A percentile compares a stretch with the other conserved stretches of the same genome.
phyloP scores from a whole-genome alignment of 2,797 vertebrate species.

The Eulemur coronatus region DNA sequence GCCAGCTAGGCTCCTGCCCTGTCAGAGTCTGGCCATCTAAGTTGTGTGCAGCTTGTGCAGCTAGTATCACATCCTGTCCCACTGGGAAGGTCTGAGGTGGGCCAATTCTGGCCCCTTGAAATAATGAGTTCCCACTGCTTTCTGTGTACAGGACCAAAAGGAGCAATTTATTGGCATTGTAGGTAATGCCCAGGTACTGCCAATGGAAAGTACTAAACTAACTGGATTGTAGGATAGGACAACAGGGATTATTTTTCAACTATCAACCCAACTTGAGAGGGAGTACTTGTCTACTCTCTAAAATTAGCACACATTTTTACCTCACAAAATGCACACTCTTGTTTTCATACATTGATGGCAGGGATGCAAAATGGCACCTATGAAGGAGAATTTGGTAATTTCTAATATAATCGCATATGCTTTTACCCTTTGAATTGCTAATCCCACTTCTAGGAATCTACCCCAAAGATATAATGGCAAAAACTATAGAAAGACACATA shows the following conservation, averaged over 20 bases:
- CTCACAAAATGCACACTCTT: neutral
- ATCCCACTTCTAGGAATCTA: neutral
- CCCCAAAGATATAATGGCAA: conserved; percentile 26
- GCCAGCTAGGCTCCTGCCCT: neutral
- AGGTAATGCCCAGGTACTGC: conserved; percentile 43
- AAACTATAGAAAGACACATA: neutral
- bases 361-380: neutral
- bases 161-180: conserved; percentile 56
- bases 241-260: conserved; percentile 27
- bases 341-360: neutral
- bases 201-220: conserved; percentile 56
- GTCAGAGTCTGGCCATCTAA: conserved; percentile 26
- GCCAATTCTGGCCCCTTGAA: conserved; percentile 63
- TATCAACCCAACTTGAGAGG: neutral
- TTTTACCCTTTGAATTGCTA: conserved; percentile 40
- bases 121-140: conserved; percentile 65
- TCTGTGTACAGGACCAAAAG: conserved; percentile 49
- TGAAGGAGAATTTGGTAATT: conserved; percentile 2
- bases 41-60: conserved; percentile 55
- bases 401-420: neutral
- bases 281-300: neutral
- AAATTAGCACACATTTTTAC: conserved; percentile 2
- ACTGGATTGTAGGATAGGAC: conserved; percentile 5
- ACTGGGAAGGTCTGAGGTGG: conserved; percentile 55
- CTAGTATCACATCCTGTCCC: conserved; percentile 61